Evolutionary conservation across 2,797 vertebrate species (phyloP).

Genomic region (Perodicticus potto): DNA sequence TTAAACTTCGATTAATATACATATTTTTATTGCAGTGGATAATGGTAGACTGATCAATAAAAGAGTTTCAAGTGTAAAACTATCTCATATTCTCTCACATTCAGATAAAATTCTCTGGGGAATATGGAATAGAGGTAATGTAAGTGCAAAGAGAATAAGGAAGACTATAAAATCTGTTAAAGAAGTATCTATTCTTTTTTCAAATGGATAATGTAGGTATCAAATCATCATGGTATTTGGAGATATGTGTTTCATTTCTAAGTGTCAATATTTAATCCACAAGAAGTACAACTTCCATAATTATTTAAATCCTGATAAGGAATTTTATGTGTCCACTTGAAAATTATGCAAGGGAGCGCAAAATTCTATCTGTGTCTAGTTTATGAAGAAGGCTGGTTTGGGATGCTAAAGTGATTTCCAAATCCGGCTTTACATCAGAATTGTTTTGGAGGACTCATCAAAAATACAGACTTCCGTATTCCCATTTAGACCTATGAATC

Average conservation of each 20-base stretch:
- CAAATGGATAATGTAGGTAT: background rate
- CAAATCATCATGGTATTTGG: constrained; percentile 18
- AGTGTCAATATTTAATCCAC: constrained; percentile 28
- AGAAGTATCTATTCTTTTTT: constrained; percentile 42
- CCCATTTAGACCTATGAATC: background rate
- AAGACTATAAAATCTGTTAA: constrained; percentile 40
- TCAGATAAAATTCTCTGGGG: constrained; percentile 26
- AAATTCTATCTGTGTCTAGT: background rate
- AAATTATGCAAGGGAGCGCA: background rate
- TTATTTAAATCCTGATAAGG: background rate
- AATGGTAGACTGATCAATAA: background rate
- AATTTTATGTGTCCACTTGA: constrained; percentile 8
- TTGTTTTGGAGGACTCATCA: background rate
- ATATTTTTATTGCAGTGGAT: constrained; percentile 20
- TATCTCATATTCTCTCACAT: background rate
- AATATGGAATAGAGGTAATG: background rate
- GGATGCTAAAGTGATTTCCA: background rate
- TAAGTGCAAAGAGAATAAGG: constrained; percentile 19
- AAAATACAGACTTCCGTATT: background rate
- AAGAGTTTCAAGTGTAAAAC: constrained; percentile 31
- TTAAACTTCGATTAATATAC: background rate
- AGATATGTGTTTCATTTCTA: constrained; percentile 29
- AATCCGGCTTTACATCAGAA: background rate
- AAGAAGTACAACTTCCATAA: constrained; percentile 1
- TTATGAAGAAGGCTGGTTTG: background rate